Percentiles rank a stretch among this genome's conserved stretches.
Evolutionary conservation across 2,888 invertebrate species (phyloP).

Genomic region (Apodemia duryi): DNA sequence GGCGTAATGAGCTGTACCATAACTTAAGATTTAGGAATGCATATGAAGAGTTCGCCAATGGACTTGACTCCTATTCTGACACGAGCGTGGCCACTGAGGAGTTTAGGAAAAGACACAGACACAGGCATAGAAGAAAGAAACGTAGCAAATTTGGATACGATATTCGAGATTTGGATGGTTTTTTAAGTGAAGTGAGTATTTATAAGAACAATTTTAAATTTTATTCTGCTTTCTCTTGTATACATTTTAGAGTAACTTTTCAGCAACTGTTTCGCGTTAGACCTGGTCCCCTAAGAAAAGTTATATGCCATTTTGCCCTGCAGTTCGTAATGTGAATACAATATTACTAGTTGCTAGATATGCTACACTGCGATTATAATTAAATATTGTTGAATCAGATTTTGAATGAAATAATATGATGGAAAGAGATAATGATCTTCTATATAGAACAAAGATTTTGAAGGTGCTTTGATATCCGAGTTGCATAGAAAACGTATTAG

Average conservation of each 20-base stretch:
- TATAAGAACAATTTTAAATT: neutral
- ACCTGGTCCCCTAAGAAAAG: no score
- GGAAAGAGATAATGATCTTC: no score
- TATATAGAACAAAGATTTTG: no score
- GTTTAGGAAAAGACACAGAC: slow-evolving; percentile 64
- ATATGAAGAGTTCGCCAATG: slow-evolving; percentile 62
- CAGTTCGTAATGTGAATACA: no score
- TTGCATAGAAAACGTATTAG: no score
- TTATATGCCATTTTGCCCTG: no score
- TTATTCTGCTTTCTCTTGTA: neutral
- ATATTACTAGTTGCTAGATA: no score
- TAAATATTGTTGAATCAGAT: no score
- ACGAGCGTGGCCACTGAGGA: slow-evolving; percentile 65
- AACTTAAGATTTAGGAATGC: slow-evolving; percentile 63
- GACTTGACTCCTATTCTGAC: slow-evolving; percentile 49
- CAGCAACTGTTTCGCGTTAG: neutral
- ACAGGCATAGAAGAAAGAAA: slow-evolving; percentile 67
- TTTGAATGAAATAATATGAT: no score
- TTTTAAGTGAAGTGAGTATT: slow-evolving; percentile 83
- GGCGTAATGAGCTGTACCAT: slow-evolving; percentile 72
- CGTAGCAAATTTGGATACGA: slow-evolving; percentile 85
- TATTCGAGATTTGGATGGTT: slow-evolving; percentile 88
- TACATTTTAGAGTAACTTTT: neutral
- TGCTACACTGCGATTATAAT: no score
- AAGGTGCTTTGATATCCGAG: no score